A percentile compares a stretch with the other conserved stretches of the same genome.
phyloP scores from a whole-genome alignment of 2,888 invertebrate species.

The Ophraella communa region DNA sequence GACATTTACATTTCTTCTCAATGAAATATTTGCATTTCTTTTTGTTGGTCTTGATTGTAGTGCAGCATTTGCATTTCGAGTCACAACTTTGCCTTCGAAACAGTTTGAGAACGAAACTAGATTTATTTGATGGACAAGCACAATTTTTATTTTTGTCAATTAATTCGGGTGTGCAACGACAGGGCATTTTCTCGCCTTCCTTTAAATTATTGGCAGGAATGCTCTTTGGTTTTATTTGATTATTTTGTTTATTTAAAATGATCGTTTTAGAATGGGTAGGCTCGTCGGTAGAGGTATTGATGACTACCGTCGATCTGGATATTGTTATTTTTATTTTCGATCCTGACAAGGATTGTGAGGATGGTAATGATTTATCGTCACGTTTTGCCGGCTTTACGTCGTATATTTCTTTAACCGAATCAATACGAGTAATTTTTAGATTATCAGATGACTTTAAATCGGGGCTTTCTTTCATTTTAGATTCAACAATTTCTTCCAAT shows the following conservation, averaged over 20 bases:
- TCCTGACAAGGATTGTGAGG: not conserved
- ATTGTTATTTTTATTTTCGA: constrained; percentile 1
- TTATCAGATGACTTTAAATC: not conserved
- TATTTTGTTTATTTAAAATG: not conserved
- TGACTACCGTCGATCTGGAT: not conserved
- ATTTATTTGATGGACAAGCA: not conserved
- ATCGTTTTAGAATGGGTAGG: not conserved
- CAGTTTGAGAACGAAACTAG: constrained; percentile 2
- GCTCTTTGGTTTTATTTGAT: not conserved
- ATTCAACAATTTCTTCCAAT: not conserved
- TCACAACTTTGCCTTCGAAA: constrained; percentile 15
- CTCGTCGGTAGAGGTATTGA: not conserved
- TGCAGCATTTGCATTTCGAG: constrained; percentile 9
- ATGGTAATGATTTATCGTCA: not conserved
- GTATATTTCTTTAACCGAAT: too few relatives aligned
- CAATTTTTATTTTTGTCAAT: not conserved
- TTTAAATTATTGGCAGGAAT: too few relatives aligned
- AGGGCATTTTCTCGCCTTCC: not conserved
- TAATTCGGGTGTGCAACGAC: not conserved
- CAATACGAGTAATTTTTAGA: not conserved
- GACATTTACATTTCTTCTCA: not conserved
- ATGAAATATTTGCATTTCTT: constrained; percentile 3
- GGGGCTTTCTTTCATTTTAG: not conserved
- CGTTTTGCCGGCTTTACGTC: not conserved
- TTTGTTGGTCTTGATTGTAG: not conserved